These are phyloP conservation scores for Lomographa bimaculata DNA, from an alignment of 2,888 invertebrate genomes.

Conservation along the genomic window DNA sequence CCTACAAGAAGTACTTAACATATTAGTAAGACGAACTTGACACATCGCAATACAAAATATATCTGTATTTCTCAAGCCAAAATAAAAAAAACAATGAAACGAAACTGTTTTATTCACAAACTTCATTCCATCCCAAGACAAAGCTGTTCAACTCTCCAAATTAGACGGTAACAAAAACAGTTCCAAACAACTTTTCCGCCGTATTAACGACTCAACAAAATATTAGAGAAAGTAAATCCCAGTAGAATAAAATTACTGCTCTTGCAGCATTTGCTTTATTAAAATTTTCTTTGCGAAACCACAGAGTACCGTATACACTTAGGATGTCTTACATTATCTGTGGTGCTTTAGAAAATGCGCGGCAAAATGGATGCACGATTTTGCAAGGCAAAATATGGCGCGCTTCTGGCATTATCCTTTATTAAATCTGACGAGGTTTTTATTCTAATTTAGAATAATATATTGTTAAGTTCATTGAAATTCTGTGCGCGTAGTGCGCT, in stretches of 20 bases:
- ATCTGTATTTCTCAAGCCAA: too few relatives aligned
- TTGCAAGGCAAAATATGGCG: slow-evolving; percentile 45
- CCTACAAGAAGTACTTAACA: too few relatives aligned
- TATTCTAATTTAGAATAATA: slow-evolving; percentile 52
- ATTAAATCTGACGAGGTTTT: slow-evolving; percentile 42
- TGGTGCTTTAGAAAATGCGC: slow-evolving; percentile 3
- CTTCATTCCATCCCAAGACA: too few relatives aligned
- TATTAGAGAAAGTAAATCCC: slow-evolving; percentile 45
- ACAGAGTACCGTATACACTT: slow-evolving; percentile 19
- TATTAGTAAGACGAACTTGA: too few relatives aligned
- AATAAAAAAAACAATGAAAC: too few relatives aligned
- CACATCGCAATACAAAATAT: too few relatives aligned
- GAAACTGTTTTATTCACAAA: too few relatives aligned
- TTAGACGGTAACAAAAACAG: slow-evolving; percentile 18
- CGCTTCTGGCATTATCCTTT: slow-evolving; percentile 43
- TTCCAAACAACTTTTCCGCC: slow-evolving; percentile 22
- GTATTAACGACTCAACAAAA: slow-evolving; percentile 30
- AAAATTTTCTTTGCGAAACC: slow-evolving; percentile 50
- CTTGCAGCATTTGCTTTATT: slow-evolving; percentile 48
- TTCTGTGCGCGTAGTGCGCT: slow-evolving; percentile 56
- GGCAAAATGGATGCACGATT: slow-evolving; percentile 52
- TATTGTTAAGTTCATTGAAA: slow-evolving; percentile 50
- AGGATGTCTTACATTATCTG: slow-evolving; percentile 24
- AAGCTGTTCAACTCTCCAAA: too few relatives aligned
- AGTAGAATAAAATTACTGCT: slow-evolving; percentile 36